phyloP scores from a whole-genome alignment of 2,113 vertebrate genomes.

The Notarius lentiginosus region DNA sequence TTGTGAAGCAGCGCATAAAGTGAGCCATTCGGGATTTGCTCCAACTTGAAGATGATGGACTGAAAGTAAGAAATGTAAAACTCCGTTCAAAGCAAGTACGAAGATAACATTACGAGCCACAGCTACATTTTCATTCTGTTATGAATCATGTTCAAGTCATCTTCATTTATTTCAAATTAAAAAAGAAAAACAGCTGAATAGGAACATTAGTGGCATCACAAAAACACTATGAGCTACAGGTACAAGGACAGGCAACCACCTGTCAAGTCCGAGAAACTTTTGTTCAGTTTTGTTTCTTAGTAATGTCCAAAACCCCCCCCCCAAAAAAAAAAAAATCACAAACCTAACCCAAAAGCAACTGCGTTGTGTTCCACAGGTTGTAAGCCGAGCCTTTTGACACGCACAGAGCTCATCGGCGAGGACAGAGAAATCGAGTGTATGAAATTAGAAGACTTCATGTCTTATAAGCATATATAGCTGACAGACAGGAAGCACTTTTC shows the following conservation, averaged over 20 bases:
- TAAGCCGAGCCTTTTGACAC: conserved; percentile 58
- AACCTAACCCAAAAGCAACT: conserved; percentile 19
- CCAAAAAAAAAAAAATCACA: conserved; percentile 32
- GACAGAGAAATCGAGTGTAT: conserved; percentile 28
- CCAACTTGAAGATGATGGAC: background rate
- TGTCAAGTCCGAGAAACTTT: background rate
- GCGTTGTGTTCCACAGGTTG: conserved; percentile 40
- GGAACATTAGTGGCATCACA: conserved; percentile 66
- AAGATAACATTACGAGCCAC: background rate
- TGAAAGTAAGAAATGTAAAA: background rate
- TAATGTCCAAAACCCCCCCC: no score
- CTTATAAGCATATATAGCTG: conserved; percentile 48
- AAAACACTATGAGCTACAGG: conserved; percentile 60
- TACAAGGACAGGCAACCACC: conserved; percentile 26
- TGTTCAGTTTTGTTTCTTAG: conserved; percentile 46
- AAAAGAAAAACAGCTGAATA: background rate
- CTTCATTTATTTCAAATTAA: conserved; percentile 69
- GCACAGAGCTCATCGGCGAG: conserved; percentile 44
- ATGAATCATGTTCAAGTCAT: conserved; percentile 62
- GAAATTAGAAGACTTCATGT: conserved; percentile 40
- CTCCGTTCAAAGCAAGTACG: no score
- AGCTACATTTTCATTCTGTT: background rate
- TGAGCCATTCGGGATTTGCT: background rate
- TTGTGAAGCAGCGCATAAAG: no score
- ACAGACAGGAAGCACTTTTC: conserved; percentile 61